Base-by-base conservation (phyloP, 2,113 vertebrate genomes). In the Caracal caracal region DNA sequence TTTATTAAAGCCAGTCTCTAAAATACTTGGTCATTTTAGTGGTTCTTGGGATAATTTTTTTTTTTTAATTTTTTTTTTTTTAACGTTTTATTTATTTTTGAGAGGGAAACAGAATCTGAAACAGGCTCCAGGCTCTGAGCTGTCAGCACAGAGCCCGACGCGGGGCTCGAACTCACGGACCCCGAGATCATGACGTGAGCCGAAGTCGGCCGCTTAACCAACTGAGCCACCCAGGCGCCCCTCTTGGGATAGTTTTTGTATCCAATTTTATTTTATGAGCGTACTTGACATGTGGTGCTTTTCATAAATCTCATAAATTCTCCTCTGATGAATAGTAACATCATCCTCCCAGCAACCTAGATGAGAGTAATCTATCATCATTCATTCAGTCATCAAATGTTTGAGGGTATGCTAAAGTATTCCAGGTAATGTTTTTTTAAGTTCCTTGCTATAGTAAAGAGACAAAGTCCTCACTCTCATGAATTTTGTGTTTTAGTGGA, bases 401-500 rank as follows among this genome's bases (percentile, higher is more conserved):
- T 84, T 93, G 85, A 82, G 66, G 26, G 9, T 76, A 12, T 47
- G 24, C 40, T 73, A 24, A 9, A 43, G 1, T 95, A 53, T 73
- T 87, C 8, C 15, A 79, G 49, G 28, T 49, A 84, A 33, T 78
- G 15, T 33, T 66, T 65, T 93, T 66, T 49, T 78, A 81, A 10
- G 70, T 68, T 83, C 49, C 84, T 87, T 68, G 70, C 10, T 82
- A n/a, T 28, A 75, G 17, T 75, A 80, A 59, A 93, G 73, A 81
- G 68, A 70, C 51, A 22, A 33, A 81, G 47, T 83, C 10, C 16
- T 16, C 24, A 65, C 13, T 12, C 33, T 37, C 24, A 11, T 61
- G 37, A 90, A 80, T 86, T 83, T 93, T 93, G 80, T 93, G 53
- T 94, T 86, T 51, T 28, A 82, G 43, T 85, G 53, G 63, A 26